A percentile compares a stretch with the other conserved stretches of the same genome.
Conservation (phyloP, 2,888 invertebrate genomes). For the Nymphalis polychloros region DNA sequence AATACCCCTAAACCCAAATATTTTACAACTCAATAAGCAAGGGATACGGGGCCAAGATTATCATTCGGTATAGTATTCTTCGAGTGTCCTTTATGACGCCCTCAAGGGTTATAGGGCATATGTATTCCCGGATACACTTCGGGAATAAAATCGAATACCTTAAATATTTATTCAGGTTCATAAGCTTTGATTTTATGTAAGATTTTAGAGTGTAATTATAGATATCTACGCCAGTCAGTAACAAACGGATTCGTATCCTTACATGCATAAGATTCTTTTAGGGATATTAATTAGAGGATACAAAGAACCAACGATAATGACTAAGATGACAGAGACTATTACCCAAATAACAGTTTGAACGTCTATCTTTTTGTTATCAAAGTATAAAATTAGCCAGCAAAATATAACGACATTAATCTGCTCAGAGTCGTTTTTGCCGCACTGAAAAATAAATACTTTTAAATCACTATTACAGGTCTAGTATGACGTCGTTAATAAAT, state of each 20-base stretch:
- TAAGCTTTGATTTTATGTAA: conserved; percentile 1
- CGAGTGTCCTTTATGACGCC: conserved; percentile 37
- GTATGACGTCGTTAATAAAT: too few species aligned
- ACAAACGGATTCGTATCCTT: too few species aligned
- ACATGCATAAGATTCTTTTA: too few species aligned
- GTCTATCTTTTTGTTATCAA: too few species aligned
- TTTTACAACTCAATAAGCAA: conserved; percentile 38
- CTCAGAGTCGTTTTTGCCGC: neutral
- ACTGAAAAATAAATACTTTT: neutral
- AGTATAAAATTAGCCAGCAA: too few species aligned
- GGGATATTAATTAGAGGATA: too few species aligned
- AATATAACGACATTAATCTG: neutral
- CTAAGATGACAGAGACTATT: too few species aligned
- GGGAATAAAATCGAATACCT: conserved; percentile 27
- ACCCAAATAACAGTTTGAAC: too few species aligned
- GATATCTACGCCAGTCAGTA: too few species aligned
- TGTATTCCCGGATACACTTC: conserved; percentile 31
- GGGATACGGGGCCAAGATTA: conserved; percentile 30
- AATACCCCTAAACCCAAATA: conserved; percentile 21
- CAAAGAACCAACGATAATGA: too few species aligned
- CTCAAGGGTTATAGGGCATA: conserved; percentile 35
- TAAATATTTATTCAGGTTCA: conserved; percentile 9
- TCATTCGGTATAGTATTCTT: conserved; percentile 33
- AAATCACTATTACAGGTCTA: too few species aligned
- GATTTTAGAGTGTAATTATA: too few species aligned